Evolutionary conservation across 2,888 invertebrate genomes (phyloP), one percentile per base, ranked within the genome.

Genomic region (Minunthozetes semirufus): DNA sequence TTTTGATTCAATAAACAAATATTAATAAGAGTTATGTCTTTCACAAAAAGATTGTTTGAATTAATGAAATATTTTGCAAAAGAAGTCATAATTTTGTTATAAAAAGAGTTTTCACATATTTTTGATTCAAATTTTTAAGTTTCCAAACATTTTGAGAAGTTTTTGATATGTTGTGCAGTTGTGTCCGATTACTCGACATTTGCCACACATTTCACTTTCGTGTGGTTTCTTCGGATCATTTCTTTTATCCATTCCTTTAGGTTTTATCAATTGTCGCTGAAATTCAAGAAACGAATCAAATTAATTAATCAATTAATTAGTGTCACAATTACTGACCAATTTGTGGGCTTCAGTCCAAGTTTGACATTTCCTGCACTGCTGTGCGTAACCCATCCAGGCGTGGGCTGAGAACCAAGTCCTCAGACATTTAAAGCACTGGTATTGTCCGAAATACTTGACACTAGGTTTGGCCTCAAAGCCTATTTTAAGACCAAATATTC

Each of bases 351-450:
- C 53, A 5, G n/a, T 17, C 8, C 11, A 13, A 6, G 17, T 53
- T 8, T 53, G 15, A 17, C 53, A 53, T 13, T 53, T 53, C 17
- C 15, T 53, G 17, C 53, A 53, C 53, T 53, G 53, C 17, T 53
- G 53, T 9, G 11, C 53, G 17, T 13, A 53, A 17, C 53, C 53
- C 11, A 53, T 9, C 53, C 53, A 53, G 11, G 53, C 8, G 19
- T 53, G 53, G 17, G 53, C 53, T 5, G 53, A 53, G 17, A 53
- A 53, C 53, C 53, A 53, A 6, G 53, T 53, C n/a, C 53, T 53
- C 53, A 53, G 53, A 53, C 53, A 53, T n/a, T n/a, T 13, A n/a
- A 53, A 53, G n/a, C 53, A 53, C 53, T 53, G 53, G 53, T 53
- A 53, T 53, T 53, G 53, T 5, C 53, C 53, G 53, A 53, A 53